phyloP scores from a whole-genome alignment of 1,140 invertebrate species.

The Ceratosolen fusciceps region DNA sequence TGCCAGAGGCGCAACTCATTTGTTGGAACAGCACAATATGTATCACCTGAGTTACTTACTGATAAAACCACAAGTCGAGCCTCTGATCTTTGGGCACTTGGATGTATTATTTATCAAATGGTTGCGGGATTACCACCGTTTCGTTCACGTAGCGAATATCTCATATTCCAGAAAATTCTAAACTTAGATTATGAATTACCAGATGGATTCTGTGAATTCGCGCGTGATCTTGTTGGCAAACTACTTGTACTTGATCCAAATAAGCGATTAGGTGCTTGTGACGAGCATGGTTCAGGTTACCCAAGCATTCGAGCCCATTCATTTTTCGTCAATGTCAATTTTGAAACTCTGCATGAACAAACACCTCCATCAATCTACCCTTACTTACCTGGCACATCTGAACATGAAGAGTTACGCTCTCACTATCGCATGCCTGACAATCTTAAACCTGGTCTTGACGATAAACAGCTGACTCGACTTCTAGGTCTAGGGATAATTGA shows the following conservation, averaged over 20 bases:
- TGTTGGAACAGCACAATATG: slow-evolving; percentile 99
- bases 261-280: slow-evolving; percentile 87
- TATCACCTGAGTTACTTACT: slow-evolving; percentile 94
- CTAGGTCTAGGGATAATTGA: slow-evolving; percentile 79
- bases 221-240: slow-evolving; percentile 89
- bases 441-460: slow-evolving; percentile 88
- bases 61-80: slow-evolving; percentile 84
- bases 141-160: slow-evolving; percentile 92
- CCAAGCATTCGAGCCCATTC: slow-evolving; percentile 86
- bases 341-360: slow-evolving; percentile 83
- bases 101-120: slow-evolving; percentile 98
- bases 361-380: slow-evolving; percentile 89
- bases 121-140: slow-evolving; percentile 94
- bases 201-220: slow-evolving; percentile 86
- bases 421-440: slow-evolving; percentile 81
- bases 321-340: slow-evolving; percentile 89
- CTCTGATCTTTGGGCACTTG: slow-evolving; percentile 98
- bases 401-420: slow-evolving; percentile 78
- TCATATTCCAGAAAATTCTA: slow-evolving; percentile 97
- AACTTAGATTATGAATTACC: slow-evolving; percentile 94
- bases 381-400: slow-evolving; percentile 84
- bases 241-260: slow-evolving; percentile 87
- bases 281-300: slow-evolving; percentile 81
- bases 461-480: slow-evolving; percentile 82
- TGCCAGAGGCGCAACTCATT: slow-evolving; percentile 84